Percentiles rank a stretch among this genome's conserved stretches.
Evolutionary conservation across 2,888 invertebrate species (phyloP).

Genomic region (Xestia c-nigrum): DNA sequence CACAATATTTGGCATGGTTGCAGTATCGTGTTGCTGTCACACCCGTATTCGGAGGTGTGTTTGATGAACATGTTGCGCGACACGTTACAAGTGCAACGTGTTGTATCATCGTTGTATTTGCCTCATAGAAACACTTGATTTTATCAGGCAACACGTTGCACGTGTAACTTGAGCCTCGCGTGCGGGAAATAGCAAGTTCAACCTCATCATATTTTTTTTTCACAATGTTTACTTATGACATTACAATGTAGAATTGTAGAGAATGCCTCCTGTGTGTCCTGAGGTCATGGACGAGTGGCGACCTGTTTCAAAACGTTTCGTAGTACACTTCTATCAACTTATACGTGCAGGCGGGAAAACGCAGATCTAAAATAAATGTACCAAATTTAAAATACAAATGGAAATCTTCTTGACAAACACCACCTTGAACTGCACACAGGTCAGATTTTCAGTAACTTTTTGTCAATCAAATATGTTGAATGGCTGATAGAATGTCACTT

Average conservation of each 20-base stretch:
- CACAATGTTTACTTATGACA: neutral
- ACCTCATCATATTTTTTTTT: neutral
- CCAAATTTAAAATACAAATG: no score
- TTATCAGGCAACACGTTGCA: neutral
- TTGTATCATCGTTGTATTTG: neutral
- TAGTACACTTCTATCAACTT: neutral
- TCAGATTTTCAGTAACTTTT: neutral
- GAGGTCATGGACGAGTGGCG: neutral
- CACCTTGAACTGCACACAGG: neutral
- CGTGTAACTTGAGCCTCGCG: neutral
- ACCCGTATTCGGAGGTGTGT: slow-evolving; percentile 53
- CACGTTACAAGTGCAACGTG: slow-evolving; percentile 11
- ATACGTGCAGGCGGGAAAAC: no score
- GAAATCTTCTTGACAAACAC: no score
- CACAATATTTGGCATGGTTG: slow-evolving; percentile 84
- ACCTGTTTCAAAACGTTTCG: neutral
- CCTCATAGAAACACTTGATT: neutral
- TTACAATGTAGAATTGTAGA: neutral
- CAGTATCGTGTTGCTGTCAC: slow-evolving; percentile 44
- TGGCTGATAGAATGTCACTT: neutral
- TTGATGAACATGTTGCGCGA: slow-evolving; percentile 1
- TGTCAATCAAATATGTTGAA: neutral
- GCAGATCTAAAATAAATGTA: no score
- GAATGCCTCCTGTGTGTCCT: neutral
- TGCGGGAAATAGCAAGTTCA: neutral